Evolutionary conservation across 2,888 invertebrate genomes (phyloP), one percentile per base, ranked within the genome.

Genomic region (Tenthredo mesomela): DNA sequence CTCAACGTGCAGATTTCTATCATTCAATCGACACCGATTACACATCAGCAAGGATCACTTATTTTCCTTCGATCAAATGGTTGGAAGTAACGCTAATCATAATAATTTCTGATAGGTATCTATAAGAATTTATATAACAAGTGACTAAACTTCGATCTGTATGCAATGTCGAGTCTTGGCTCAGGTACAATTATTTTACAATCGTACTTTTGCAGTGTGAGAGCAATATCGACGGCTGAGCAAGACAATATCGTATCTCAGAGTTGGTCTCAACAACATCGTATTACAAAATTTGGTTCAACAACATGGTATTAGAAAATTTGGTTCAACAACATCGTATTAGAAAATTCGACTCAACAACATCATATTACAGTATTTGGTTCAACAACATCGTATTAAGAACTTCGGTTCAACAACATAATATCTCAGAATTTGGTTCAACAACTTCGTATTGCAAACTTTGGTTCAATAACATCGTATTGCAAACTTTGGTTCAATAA

Each of bases 1-100:
- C 54, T 77, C 77, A 77, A 77, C 33, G 50, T 40, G 77, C 77
- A 18, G 77, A 77, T 77, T 77, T 29, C 21, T 29, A 50, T 67
- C 67, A 29, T 67, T 67, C 33, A 67, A 67, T 67, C 7, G 33
- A 67, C 33, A 33, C 5, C 18, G 18, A 67, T 29, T 33, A 67
- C 18, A 61, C 61, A 61, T 61, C 61, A 10, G 25, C 10, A 61
- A 10, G 0, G 1, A 61, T 61, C 61, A 10, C 7, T 12, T 3
- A 10, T 61, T 25, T 10, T 61, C 21, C 10, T 25, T 1, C 3
- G 21, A 61, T 61, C 2, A 25, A 54, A 54, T n/a, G 6, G 7
- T 54, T n/a, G 2, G 7, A n/a, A 54, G 7, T 2, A n/a, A 54
- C n/a, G 2, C 54, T 54, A 6, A 7, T 12, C 12, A 47, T 12